Evolutionary conservation across 2,888 invertebrate species (phyloP), one percentile per base, ranked within the genome.

Genomic region (Pachycephus smyrnensis): DNA sequence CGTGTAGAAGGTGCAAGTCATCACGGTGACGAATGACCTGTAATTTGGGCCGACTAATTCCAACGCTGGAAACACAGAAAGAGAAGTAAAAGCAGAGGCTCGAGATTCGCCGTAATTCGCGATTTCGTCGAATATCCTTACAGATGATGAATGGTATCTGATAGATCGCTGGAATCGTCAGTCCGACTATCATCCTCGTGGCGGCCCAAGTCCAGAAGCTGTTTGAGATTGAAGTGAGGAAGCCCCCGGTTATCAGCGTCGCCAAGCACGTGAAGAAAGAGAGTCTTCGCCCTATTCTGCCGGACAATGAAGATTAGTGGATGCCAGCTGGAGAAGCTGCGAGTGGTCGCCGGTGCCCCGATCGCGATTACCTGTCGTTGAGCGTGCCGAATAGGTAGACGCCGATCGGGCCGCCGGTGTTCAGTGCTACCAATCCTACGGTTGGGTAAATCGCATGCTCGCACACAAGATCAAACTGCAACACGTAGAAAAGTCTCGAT

Each of bases 101-200:
- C 32, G 36, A 32, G 9, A 79, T 69, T 9, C 15, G 33, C 12
- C n/a, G 1, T 9, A 23, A 35, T 15, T 23, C 33, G 30, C 1
- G 30, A n/a, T 69, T 4, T 30, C 11, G 75, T 71, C 11, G 1
- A 68, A 68, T 55, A 33, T 75, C 81, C 90, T 90, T 92, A 98
- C 98, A 97, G 88, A 98, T 97, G 80, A 98, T 98, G 90, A 98
- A 98, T 0, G 98, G 98, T 91, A 98, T 98, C 92, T 98, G 97
- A 91, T 98, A 98, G 69, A 98, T 95, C 1, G 98, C 98, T 4
- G 98, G 98, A 87, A 98, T 96, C 0, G 98, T 97, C 11, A 97
- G 92, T 4, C 98, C 98, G 77, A 97, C 93, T 75, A 97, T 93
- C 31, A 95, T 93, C 82, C 98, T 93, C 86, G 96, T 96, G 3